phyloP scores from a whole-genome alignment of 2,797 vertebrate genomes.

The Mastacembelus armatus region DNA sequence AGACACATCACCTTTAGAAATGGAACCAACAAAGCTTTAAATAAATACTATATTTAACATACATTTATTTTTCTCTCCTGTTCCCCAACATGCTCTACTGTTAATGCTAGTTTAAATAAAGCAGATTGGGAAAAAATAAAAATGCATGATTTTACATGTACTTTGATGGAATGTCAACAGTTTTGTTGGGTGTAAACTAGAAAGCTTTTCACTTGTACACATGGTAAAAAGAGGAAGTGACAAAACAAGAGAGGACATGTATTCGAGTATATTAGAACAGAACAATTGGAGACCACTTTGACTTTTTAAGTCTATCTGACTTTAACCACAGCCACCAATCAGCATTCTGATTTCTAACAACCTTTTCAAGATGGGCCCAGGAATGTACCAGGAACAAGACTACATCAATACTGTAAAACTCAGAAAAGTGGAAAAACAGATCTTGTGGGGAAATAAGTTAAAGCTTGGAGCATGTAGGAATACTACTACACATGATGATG shows the following conservation, averaged over 20 bases:
- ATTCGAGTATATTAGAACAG: constrained; percentile 10
- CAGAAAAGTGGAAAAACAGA: background rate
- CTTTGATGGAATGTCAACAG: constrained; percentile 37
- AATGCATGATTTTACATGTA: constrained; percentile 33
- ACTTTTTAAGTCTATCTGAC: background rate
- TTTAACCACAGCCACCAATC: background rate
- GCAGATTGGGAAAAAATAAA: constrained; percentile 14
- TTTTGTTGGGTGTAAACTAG: constrained; percentile 13
- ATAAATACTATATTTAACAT: constrained; percentile 77
- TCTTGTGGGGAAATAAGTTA: constrained; percentile 50
- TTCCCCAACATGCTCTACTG: constrained; percentile 16
- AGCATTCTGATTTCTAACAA: constrained; percentile 3
- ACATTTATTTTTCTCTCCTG: constrained; percentile 38
- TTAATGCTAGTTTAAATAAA: constrained; percentile 35
- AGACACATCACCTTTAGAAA: constrained; percentile 72
- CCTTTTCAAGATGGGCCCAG: constrained; percentile 8
- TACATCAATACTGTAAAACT: background rate
- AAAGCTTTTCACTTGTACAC: constrained; percentile 15
- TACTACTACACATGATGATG: constrained; percentile 20
- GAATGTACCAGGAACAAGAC: constrained; percentile 42
- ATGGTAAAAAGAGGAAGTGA: constrained; percentile 11
- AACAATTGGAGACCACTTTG: constrained; percentile 12
- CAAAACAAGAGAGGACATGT: background rate
- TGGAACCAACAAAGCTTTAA: constrained; percentile 59
- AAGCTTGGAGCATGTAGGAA: constrained; percentile 44